Base-by-base conservation (phyloP, 2,888 invertebrate species). In the Aleiodes leptofemur region DNA sequence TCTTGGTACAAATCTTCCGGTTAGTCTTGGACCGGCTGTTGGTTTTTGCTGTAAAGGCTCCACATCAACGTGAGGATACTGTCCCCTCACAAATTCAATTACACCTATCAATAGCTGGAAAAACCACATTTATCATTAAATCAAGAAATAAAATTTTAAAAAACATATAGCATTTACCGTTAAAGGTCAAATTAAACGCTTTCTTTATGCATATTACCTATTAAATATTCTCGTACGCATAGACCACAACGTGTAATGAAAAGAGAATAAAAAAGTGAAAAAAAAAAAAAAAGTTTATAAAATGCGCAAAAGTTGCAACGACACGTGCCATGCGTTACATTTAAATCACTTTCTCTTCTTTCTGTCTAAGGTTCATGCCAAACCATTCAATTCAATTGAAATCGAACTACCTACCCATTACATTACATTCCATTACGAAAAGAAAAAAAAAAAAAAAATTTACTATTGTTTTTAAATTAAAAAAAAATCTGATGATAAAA, bases 81-180 rank as follows among this genome's bases (percentile, higher is more conserved):
- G 87, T 55, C 83, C 85, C 57, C 80, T 74, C 5, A 76, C 82
- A 29, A 79, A 77, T 59, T 81, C 82, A 66, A 79, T 77, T 74
- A 80, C 68, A 79, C 84, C 85, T 51, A 81, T 77, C 77, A 87
- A 74, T 55, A 87, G 76, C 87, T 87, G 80, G 13, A 76, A 78
- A 64, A 50, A 66, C 31, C 61, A 74, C 34, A 57, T 38, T 56
- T 68, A 57, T 16, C 38, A 8, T 23, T 69, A 48, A 70, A 57
- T 16, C 38, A 8, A 23, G 50, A 48, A 70, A 34, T 2, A 43
- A 16, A 38, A 57, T n/a, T n/a, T n/a, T n/a, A n/a, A n/a, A n/a
- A n/a, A n/a, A n/a, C n/a, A n/a, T n/a, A n/a, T 0, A 23, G 38
- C n/a, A 61, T 66, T 43, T 7, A 43, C 43, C 9, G 11, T 7